Evolutionary conservation across 2,888 invertebrate genomes (phyloP).

Genomic region (Catocala nupta): DNA sequence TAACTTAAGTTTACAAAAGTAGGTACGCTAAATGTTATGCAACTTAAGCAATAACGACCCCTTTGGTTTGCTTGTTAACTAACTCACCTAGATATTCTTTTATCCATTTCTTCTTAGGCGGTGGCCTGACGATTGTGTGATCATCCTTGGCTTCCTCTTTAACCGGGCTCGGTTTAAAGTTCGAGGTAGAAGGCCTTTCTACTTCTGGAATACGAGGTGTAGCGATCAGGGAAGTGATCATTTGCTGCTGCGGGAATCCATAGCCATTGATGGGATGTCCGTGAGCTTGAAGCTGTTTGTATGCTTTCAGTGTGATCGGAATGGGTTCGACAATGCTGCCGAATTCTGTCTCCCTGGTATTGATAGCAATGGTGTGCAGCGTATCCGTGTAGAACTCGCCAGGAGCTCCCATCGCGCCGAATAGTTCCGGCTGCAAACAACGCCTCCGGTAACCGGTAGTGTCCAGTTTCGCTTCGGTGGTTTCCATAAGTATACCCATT

Average conservation of each 20-base stretch:
- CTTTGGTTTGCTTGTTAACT: conserved; percentile 4
- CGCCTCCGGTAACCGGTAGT: conserved; percentile 72
- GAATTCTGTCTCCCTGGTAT: conserved; percentile 80
- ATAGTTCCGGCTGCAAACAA: conserved; percentile 66
- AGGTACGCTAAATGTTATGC: too few relatives aligned
- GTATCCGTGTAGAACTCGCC: conserved; percentile 73
- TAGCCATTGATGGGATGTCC: conserved; percentile 66
- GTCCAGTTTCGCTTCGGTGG: conserved; percentile 80
- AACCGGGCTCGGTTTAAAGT: conserved; percentile 55
- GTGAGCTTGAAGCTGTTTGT: conserved; percentile 68
- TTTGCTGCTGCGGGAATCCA: conserved; percentile 65
- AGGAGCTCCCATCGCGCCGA: conserved; percentile 76
- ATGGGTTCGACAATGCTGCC: conserved; percentile 78
- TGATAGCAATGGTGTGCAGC: conserved; percentile 77
- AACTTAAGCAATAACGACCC: too few relatives aligned
- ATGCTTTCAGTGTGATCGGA: conserved; percentile 76
- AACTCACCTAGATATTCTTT: conserved; percentile 89
- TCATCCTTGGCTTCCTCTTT: conserved; percentile 65
- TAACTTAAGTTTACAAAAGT: neutral
- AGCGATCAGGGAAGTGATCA: conserved; percentile 60
- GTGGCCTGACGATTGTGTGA: conserved; percentile 75
- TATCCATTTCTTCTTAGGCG: conserved; percentile 93
- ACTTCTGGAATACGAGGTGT: conserved; percentile 59
- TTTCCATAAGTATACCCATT: conserved; percentile 86
- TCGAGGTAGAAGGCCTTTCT: conserved; percentile 64